A percentile compares a stretch with the other conserved stretches of the same genome.
phyloP scores from a whole-genome alignment of 2,797 vertebrate species.

The Agapornis canus region DNA sequence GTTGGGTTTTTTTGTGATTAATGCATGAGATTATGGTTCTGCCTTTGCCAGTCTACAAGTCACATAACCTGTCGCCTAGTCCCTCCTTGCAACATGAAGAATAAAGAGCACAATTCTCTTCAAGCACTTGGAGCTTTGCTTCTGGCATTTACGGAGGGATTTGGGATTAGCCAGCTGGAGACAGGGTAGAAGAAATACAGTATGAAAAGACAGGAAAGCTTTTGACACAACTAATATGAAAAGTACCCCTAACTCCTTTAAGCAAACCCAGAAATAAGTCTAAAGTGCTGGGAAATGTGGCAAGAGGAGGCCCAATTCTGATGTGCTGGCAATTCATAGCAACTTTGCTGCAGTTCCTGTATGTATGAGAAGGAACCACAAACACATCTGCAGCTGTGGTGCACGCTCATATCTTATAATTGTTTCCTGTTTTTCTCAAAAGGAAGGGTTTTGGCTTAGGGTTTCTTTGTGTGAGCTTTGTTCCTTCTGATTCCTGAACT shows the following conservation, averaged over 20 bases:
- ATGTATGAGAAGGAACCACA: not conserved
- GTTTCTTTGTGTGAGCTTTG: not conserved
- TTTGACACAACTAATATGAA: not conserved
- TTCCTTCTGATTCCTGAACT: not conserved
- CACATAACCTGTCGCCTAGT: not conserved
- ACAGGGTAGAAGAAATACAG: not conserved
- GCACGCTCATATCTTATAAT: not conserved
- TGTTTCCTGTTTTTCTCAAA: constrained; percentile 54
- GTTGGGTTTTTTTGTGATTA: not conserved
- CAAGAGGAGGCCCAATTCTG: not conserved
- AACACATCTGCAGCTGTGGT: not conserved
- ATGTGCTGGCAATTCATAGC: not conserved
- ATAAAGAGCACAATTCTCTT: not conserved
- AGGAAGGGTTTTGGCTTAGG: not conserved
- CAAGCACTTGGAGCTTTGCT: not conserved
- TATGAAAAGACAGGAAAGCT: not conserved
- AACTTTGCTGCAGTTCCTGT: constrained; percentile 9
- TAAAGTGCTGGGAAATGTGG: not conserved
- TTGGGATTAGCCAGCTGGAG: not conserved
- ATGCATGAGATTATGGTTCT: not conserved
- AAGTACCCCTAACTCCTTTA: not conserved
- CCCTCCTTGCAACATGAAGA: not conserved
- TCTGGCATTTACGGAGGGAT: not conserved
- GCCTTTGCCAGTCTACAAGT: not conserved
- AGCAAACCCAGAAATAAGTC: not conserved